Base-by-base conservation (phyloP, 2,888 invertebrate genomes). In the Nemoura dubitans region DNA sequence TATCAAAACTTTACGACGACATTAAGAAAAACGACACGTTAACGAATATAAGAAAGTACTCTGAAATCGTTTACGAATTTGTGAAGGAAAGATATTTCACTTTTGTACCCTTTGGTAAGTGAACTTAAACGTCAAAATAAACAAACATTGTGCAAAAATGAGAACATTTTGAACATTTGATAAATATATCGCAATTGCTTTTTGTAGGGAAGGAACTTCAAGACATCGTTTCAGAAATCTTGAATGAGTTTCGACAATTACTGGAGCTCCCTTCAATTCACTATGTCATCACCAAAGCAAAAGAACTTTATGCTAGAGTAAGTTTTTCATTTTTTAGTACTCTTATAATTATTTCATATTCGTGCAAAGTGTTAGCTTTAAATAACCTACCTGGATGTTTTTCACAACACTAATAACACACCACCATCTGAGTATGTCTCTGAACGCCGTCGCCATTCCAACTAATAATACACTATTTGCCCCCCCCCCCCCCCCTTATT, bases 11-110 rank as follows among this genome's bases (percentile, higher is more conserved):
- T 84, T 97, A 97, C 90, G 94, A 95, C 86, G 97, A 97, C 89
- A 93, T 97, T 7, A 94, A 94, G 85, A 94, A 94, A 87, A 96
- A 97, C 90, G 97, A 97, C 89, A 93, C 96, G 0, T 92, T 97
- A 29, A 96, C 96, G 0, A 97, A 96, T 90, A 93, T 97, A 59
- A 95, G 94, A 90, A 97, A 97, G 90, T 97, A 97, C 91, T 93
- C 94, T 0, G 92, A 92, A 80, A 93, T 96, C 82, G 91, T 95
- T 0, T 95, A 95, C 93, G 93, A 94, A 88, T 94, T 95, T 87
- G 89, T 96, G 6, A 94, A 94, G 89, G 94, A 95, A 86, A 94
- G 94, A 89, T 95, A 95, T 89, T 93, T 95, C 87, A 93, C 93
- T 82, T 91, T 94, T 87, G 94, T 95, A 36, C 95, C 95, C 0